Base-by-base conservation (phyloP, 2,888 invertebrate genomes). In the Philhelius pedissequus region DNA sequence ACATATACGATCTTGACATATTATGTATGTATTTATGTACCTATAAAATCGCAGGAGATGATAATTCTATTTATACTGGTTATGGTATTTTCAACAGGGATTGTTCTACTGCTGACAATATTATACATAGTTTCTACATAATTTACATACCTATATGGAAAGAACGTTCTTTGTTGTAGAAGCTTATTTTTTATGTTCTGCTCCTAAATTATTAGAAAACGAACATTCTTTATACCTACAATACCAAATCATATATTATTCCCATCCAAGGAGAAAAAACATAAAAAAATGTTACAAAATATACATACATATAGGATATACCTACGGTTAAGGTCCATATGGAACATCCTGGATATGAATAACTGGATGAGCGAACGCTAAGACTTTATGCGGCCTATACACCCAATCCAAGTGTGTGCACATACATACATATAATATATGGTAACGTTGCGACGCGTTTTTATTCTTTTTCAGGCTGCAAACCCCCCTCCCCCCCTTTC, bases 251-350 rank as follows among this genome's bases (percentile, higher is more conserved):
- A 18, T 18, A 4, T n/a, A 9, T 20, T n/a, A 45, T 11, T 22
- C 27, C 43, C 30, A 45, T 62, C 13, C 30, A 30, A n/a, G n/a
- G 18, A 25, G 3, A 22, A 35, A 35, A 56, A 8, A 20, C 9
- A 9, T 40, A n/a, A 22, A 15, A 43, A 43, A 25, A 62, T 48
- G 22, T 54, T 25, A 40, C 25, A 38, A 38, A n/a, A 38, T 22
- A 38, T 38, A 5, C 58, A 40, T n/a, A n/a, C n/a, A n/a, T n/a
- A n/a, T n/a, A 27, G 22, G n/a, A n/a, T n/a, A n/a, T n/a, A n/a
- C n/a, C n/a, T n/a, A n/a, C n/a, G n/a, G n/a, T n/a, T n/a, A n/a
- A 40, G 60, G 40, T 60, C 60, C 27, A 60, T 60, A 25, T 25
- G 22, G 40, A 60, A 60, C 60, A 43, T 60, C 20, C 64, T 64